phyloP scores from a whole-genome alignment of 2,113 vertebrate genomes.

The Paralichthys olivaceus region DNA sequence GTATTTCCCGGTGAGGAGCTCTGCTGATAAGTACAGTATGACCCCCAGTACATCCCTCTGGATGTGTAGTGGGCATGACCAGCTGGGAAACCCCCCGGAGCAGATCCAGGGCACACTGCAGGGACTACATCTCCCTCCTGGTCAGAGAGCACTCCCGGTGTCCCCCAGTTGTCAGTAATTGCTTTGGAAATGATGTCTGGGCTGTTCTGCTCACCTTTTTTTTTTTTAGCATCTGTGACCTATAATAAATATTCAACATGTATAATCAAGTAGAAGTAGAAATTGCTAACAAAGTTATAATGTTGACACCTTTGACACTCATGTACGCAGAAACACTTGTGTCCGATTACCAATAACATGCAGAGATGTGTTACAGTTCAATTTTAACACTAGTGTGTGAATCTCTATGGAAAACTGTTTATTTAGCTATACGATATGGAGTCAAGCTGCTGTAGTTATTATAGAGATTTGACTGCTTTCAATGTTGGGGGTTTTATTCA shows the following conservation, averaged over 20 bases:
- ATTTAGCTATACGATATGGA: neutral
- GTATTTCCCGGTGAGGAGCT: neutral
- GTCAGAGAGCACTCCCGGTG: neutral
- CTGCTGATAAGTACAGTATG: neutral
- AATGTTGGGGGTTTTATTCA: slow-evolving; percentile 17
- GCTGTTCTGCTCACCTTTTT: slow-evolving; percentile 17
- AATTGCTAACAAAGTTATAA: slow-evolving; percentile 19
- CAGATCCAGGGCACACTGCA: slow-evolving; percentile 13
- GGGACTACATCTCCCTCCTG: slow-evolving; percentile 20
- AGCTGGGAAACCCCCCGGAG: neutral
- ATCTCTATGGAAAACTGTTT: neutral
- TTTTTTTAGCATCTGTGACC: slow-evolving; percentile 17
- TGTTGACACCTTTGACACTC: slow-evolving; percentile 21
- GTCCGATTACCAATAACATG: slow-evolving; percentile 23
- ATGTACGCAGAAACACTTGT: slow-evolving; percentile 14
- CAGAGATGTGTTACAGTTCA: slow-evolving; percentile 11
- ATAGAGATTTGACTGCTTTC: slow-evolving; percentile 1
- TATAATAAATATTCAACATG: slow-evolving; percentile 42
- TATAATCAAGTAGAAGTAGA: slow-evolving; percentile 40
- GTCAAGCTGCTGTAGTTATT: neutral
- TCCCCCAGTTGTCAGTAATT: slow-evolving; percentile 17
- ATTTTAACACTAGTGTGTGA: neutral
- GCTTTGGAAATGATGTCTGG: slow-evolving; percentile 11
- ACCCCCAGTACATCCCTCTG: neutral
- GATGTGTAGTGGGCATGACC: slow-evolving; percentile 3